Evolutionary conservation across 2,797 vertebrate species (phyloP), one percentile per base, ranked within the genome.

Genomic region (Thunnus albacares): DNA sequence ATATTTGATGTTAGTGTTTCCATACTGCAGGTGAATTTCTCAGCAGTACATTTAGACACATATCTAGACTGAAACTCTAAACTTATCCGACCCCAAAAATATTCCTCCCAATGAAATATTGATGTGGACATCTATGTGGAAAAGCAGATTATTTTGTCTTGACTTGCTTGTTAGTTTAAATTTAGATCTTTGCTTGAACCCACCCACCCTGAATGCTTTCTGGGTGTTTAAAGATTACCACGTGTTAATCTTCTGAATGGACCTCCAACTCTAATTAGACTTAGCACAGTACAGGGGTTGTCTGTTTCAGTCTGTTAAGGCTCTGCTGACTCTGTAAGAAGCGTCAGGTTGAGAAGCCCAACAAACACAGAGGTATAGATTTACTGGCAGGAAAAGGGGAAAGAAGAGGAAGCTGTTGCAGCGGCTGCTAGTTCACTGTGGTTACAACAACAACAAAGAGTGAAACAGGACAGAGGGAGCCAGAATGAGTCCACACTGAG

Each of bases 281-380:
- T 86, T 78, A 85, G 68, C 66, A 77, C 79, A 67, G 85, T 63
- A 73, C 76, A 66, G 80, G 89, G 95, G 94, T 95, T 95, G 95
- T 96, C 95, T 92, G 87, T 93, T 96, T 96, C 94, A 96, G 94
- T 91, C 94, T 89, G 94, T 95, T 96, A 96, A 95, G 90, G 94
- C 94, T 94, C 92, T 92, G 94, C 93, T 94, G 93, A 95, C 93
- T 92, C 87, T 82, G 90, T 89, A 94, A 87, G 83, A 88, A 92
- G 92, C 83, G 90, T 94, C 93, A 94, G 93, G 90, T 93, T 87
- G 82, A 93, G 90, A 91, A 92, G 93, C 90, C 92, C 92, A 89
- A 89, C 89, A 90, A 91, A 93, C 90, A 94, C 92, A 92, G 74
- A 88, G 91, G 84, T 92, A 91, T 55, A 88, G 85, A 89, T 92